Evolutionary conservation across 2,113 vertebrate genomes (phyloP).

Genomic region (Poecilia latipinna): DNA sequence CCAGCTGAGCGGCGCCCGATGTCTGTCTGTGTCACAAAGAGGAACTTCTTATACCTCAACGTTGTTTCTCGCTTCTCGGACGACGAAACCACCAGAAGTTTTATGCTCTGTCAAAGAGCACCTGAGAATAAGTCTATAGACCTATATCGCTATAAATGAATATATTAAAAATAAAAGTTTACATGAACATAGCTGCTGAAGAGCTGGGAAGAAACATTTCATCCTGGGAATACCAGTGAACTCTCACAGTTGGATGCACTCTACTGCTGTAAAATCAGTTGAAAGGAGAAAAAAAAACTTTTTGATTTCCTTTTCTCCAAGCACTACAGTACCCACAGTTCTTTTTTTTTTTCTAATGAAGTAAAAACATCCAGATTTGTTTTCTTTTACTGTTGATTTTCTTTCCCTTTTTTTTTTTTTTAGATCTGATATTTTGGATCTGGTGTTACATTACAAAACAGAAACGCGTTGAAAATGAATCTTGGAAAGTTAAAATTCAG

Average conservation of each 20-base stretch:
- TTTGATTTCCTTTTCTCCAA: constrained; percentile 73
- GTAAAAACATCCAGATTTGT: constrained; percentile 80
- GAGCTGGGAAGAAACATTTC: constrained; percentile 72
- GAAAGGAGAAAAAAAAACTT: constrained; percentile 71
- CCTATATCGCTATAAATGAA: constrained; percentile 74
- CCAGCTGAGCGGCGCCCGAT: constrained; percentile 78
- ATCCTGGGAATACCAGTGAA: constrained; percentile 74
- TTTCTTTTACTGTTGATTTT: constrained; percentile 53
- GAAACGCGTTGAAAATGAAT: constrained; percentile 82
- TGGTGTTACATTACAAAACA: constrained; percentile 86
- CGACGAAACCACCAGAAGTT: constrained; percentile 86
- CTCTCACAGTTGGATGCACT: constrained; percentile 73
- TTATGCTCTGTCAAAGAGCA: constrained; percentile 87
- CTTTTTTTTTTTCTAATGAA: constrained; percentile 68
- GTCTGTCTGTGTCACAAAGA: constrained; percentile 66
- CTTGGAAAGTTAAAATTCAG: constrained; percentile 75
- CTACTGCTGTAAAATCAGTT: constrained; percentile 67
- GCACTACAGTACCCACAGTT: constrained; percentile 85
- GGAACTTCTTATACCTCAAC: constrained; percentile 81
- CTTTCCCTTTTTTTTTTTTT: constrained; percentile 45
- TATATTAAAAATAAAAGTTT: constrained; percentile 90
- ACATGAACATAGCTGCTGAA: constrained; percentile 97
- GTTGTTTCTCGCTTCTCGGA: constrained; percentile 82
- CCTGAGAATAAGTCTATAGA: constrained; percentile 71
- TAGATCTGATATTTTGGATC: constrained; percentile 85